phyloP scores from a whole-genome alignment of 2,888 invertebrate genomes.

The Troilus luridus region DNA sequence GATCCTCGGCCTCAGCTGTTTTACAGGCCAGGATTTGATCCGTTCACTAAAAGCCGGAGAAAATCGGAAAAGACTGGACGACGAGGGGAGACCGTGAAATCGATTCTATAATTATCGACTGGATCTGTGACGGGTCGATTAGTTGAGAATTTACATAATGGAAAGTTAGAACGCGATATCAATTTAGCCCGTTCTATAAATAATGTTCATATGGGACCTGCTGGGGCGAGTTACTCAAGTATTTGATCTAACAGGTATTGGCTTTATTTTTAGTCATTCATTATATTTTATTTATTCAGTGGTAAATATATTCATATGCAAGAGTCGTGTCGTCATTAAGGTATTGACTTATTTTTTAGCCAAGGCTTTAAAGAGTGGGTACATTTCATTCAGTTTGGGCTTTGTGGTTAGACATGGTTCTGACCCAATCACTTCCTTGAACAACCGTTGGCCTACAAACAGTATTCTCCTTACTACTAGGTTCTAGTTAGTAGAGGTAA shows the following conservation, averaged over 20 bases:
- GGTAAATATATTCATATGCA: too few species aligned
- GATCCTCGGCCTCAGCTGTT: neutral
- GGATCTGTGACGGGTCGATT: conserved; percentile 40
- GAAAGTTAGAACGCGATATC: neutral
- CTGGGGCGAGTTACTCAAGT: neutral
- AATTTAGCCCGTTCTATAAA: neutral
- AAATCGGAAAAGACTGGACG: conserved; percentile 48
- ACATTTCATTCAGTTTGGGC: too few species aligned
- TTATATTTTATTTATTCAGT: neutral
- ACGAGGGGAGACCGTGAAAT: conserved; percentile 45
- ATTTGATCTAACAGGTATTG: neutral
- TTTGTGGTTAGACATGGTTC: too few species aligned
- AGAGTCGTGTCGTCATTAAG: too few species aligned
- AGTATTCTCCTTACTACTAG: too few species aligned
- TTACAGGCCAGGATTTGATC: neutral
- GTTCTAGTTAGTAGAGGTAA: too few species aligned
- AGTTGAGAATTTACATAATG: conserved; percentile 53
- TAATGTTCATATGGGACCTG: neutral
- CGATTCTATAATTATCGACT: conserved; percentile 50
- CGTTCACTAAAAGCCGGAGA: conserved; percentile 47
- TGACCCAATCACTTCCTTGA: too few species aligned
- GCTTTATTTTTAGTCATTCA: neutral
- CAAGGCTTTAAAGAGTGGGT: too few species aligned
- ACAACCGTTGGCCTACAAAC: too few species aligned
- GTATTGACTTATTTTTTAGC: too few species aligned